Percentiles rank a stretch among this genome's conserved stretches.
phyloP scores from a whole-genome alignment of 1,140 invertebrate genomes.

The Drosophila teissieri region DNA sequence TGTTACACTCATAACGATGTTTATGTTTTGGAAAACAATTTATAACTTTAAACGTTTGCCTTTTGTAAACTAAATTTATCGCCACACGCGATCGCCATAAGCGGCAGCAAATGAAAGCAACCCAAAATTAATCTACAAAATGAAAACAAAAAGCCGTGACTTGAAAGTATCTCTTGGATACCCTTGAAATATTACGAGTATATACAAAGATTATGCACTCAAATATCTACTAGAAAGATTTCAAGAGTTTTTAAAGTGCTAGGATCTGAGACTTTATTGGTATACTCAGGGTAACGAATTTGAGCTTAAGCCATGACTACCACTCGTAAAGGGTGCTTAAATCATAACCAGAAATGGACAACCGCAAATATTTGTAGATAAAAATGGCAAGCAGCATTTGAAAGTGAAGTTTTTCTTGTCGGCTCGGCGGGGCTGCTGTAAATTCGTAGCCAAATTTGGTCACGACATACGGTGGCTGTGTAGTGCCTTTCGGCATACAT shows the following conservation, averaged over 20 bases:
- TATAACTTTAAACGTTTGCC: conserved; percentile 44
- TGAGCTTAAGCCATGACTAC: background rate
- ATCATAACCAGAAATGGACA: conserved; percentile 36
- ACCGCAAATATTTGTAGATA: conserved; percentile 23
- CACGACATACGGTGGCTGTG: conserved; percentile 50
- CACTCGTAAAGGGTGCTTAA: background rate
- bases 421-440: conserved; percentile 38
- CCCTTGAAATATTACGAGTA: conserved; percentile 30
- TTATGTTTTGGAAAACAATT: conserved; percentile 50
- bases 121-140: conserved; percentile 51
- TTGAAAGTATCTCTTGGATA: conserved; percentile 18
- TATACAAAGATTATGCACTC: background rate
- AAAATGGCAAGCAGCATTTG: conserved; percentile 47
- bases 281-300: background rate
- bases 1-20: conserved; percentile 41
- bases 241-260: background rate
- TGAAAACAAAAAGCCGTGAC: conserved; percentile 42
- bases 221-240: too few species aligned
- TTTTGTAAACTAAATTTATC: conserved; percentile 47
- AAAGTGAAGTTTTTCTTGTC: conserved; percentile 65
- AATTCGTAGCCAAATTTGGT: conserved; percentile 61
- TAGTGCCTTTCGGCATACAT: conserved; percentile 28
- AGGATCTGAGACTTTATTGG: background rate
- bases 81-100: conserved; percentile 58
- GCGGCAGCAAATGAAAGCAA: conserved; percentile 36